Evolutionary conservation across 2,113 vertebrate species (phyloP).

Genomic region (Phalacrocorax brasilianus): DNA sequence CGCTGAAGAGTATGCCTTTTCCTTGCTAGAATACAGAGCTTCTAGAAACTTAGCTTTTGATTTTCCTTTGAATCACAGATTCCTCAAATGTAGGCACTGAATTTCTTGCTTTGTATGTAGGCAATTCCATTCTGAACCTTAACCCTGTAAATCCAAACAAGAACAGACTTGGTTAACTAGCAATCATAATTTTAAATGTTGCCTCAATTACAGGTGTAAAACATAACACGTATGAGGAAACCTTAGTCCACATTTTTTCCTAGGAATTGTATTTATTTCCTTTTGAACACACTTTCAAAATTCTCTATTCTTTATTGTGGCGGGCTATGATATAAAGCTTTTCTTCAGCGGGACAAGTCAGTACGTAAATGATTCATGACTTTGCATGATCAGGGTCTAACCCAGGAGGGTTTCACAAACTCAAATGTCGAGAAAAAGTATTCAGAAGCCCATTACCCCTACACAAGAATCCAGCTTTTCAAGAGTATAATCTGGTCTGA

Average conservation of each 20-base stretch:
- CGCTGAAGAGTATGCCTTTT: neutral
- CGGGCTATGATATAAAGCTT: neutral
- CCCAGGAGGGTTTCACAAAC: neutral
- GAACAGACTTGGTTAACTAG: neutral
- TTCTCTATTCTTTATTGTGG: neutral
- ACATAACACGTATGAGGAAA: neutral
- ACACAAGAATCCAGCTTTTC: neutral
- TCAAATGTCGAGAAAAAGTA: neutral
- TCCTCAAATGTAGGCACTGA: neutral
- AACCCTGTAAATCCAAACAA: neutral
- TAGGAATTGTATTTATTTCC: neutral
- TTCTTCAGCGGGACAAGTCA: neutral
- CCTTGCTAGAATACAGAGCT: neutral
- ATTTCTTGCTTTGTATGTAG: neutral
- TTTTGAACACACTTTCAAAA: neutral
- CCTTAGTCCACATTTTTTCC: neutral
- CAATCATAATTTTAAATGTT: neutral
- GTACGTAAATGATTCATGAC: neutral
- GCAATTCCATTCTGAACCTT: neutral
- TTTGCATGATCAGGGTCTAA: neutral
- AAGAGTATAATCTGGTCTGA: neutral
- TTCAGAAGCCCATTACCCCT: neutral
- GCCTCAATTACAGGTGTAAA: neutral
- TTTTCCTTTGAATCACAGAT: neutral
- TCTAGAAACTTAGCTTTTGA: neutral